Evolutionary conservation across 53 echinoderm and acorn worm species (phyloP).

Genomic region (Henricia sp.): DNA sequence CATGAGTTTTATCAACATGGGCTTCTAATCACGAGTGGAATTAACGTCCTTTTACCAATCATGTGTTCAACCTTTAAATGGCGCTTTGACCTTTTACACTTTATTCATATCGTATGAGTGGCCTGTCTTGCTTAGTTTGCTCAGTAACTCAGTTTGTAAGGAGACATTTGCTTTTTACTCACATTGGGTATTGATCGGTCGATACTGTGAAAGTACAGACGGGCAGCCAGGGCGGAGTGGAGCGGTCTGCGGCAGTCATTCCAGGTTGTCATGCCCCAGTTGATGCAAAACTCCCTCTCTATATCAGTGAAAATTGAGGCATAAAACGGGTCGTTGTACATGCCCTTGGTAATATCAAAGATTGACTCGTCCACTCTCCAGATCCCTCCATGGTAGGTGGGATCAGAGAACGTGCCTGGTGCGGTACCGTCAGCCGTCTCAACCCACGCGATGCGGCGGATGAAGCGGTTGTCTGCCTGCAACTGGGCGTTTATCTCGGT

Average conservation of each 20-base stretch:
- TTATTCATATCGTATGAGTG: too few species aligned
- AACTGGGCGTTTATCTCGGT: neutral
- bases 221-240: constrained; percentile 29
- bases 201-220: constrained; percentile 16
- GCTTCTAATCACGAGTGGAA: too few species aligned
- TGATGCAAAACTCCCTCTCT: neutral
- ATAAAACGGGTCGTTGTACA: neutral
- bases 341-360: neutral
- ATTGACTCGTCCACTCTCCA: constrained; percentile 19
- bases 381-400: constrained; percentile 38
- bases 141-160: neutral
- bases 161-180: neutral
- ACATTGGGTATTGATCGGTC: neutral
- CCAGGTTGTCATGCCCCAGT: constrained; percentile 11
- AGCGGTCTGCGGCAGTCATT: constrained; percentile 19
- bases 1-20: too few species aligned
- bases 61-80: too few species aligned
- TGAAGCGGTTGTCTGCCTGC: neutral
- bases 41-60: too few species aligned
- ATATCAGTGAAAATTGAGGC: neutral
- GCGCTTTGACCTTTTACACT: too few species aligned
- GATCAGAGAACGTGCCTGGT: constrained; percentile 12
- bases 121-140: neutral
- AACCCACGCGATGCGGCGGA: constrained; percentile 28
- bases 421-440: constrained; percentile 21